Percentiles rank a stretch among this genome's conserved stretches.
Conservation (phyloP, 2,113 vertebrate species). For the Climacteris rufus region DNA sequence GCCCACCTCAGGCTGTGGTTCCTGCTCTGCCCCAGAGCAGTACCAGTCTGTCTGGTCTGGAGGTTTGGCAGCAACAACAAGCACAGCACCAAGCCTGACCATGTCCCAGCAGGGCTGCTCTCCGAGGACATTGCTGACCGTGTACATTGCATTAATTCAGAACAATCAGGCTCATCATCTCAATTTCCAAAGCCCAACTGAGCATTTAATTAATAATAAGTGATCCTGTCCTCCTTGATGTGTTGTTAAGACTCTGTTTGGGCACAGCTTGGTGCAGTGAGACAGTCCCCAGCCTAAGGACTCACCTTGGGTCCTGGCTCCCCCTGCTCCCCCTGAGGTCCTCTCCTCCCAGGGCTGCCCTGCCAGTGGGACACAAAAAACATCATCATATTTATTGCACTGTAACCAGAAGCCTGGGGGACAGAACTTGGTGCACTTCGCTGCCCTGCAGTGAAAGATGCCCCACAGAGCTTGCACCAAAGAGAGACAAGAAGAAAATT, state of each 20-base stretch:
- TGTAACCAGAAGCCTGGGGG: not conserved
- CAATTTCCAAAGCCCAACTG: not conserved
- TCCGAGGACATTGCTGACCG: not conserved
- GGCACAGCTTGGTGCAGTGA: not conserved
- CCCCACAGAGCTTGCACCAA: not conserved
- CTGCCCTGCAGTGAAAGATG: not conserved
- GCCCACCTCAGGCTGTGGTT: not conserved
- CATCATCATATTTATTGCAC: not conserved
- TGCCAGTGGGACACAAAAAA: slow-evolving; percentile 39
- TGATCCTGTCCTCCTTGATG: not conserved
- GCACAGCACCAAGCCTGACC: not conserved
- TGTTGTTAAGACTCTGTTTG: not conserved
- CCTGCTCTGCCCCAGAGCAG: not conserved
- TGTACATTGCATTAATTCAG: not conserved
- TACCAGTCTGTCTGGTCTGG: fast-evolving
- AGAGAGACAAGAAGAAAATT: not conserved
- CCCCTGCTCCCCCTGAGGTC: slow-evolving; percentile 85
- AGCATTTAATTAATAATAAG: not conserved
- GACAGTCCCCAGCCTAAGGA: not conserved
- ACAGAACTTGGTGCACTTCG: not conserved
- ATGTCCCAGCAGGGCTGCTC: not conserved
- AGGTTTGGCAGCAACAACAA: not conserved
- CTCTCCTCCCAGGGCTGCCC: slow-evolving; percentile 86
- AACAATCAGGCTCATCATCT: not conserved
- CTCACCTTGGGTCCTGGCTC: slow-evolving; percentile 85